These are phyloP conservation scores for Enteromius anoplus DNA, from an alignment of 2,797 vertebrate genomes.

Conservation along the genomic window DNA sequence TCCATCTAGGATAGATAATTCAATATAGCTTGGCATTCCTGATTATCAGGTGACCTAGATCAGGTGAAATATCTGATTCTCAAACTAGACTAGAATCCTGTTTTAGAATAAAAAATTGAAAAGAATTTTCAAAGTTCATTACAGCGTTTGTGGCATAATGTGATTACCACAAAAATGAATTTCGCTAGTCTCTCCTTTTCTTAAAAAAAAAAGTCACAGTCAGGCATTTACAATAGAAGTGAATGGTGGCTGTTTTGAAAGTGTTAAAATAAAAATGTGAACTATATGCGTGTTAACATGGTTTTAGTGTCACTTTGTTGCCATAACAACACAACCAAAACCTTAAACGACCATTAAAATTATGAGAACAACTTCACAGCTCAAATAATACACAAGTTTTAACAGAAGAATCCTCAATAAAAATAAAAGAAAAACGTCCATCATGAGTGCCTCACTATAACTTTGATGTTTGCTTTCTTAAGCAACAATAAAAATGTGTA, in stretches of 20 bases:
- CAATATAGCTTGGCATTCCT: conserved; percentile 53
- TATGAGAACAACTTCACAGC: background rate
- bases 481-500: background rate
- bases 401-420: background rate
- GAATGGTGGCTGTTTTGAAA: background rate
- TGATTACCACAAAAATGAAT: background rate
- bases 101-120: conserved; percentile 46
- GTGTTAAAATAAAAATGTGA: background rate
- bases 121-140: too few species aligned
- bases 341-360: background rate
- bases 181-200: too few species aligned
- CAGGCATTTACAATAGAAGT: background rate
- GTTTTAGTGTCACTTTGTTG: background rate
- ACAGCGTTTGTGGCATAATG: background rate
- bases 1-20: conserved; percentile 42
- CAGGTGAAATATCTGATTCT: conserved; percentile 56
- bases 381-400: background rate
- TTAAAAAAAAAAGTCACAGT: background rate
- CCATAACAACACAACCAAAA: background rate
- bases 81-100: conserved; percentile 55
- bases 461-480: background rate
- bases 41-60: conserved; percentile 55
- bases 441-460: background rate
- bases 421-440: background rate
- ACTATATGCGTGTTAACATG: conserved; percentile 1